Base-by-base conservation (phyloP, 2,113 vertebrate genomes). In the Monopterus albus region DNA sequence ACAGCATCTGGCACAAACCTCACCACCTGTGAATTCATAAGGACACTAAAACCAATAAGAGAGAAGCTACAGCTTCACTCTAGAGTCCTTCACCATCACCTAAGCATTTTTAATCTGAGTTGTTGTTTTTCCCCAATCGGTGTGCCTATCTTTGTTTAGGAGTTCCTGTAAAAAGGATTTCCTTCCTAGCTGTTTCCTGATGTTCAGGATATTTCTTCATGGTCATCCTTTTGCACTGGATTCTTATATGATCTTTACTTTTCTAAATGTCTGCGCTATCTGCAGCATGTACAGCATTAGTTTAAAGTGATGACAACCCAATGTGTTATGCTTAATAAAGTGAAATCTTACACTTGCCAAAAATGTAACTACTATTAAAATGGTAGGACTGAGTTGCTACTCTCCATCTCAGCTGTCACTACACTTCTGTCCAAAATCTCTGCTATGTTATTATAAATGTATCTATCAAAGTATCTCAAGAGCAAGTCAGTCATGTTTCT, bases 131-230 rank as follows among this genome's bases (percentile, higher is more conserved):
- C 53, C n/a, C n/a, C n/a, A 59, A 15, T 59, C 62, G 63, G 53
- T 25, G 76, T 87, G 87, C 85, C 82, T 81, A 81, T 83, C 82
- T 90, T 88, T 90, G 85, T 90, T 75, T 46, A 43, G 75, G 75
- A 55, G 61, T 85, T 91, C 88, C 88, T 87, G 81, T 83, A 63
- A 75, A 45, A 64, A 58, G 45, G 63, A 83, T 72, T 90, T 91
- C 90, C 90, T 89, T 90, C 86, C 81, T 82, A 6, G 62, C 67
- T 26, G 46, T 65, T 89, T 91, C 87, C 89, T 88, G 85, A 46
- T 70, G 60, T 77, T 82, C 51, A 50, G 50, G 51, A 59, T 81
- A 68, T 79, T 88, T 68, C 78, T 58, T 70, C 47, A 50, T 35
- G 21, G 49, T 18, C 3, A 3, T 12, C 62, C 3, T n/a, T n/a